Conservation (phyloP, 2,113 vertebrate genomes). For the Nesoenas mayeri region DNA sequence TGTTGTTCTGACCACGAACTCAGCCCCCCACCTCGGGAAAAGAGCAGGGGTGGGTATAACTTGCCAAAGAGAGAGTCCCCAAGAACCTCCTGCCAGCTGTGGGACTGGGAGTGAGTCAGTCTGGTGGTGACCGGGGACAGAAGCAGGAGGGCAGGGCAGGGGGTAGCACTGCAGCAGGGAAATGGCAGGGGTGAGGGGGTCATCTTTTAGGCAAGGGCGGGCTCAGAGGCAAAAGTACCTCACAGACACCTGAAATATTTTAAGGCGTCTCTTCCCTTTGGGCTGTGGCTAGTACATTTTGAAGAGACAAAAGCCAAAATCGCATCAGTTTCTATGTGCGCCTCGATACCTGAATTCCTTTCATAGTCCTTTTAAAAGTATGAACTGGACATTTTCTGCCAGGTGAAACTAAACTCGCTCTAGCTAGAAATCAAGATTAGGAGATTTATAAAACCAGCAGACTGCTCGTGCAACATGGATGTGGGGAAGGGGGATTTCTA, state of each 20-base stretch:
- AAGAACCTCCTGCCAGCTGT: rapidly evolving
- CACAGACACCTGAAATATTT: neutral
- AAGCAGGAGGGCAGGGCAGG: neutral
- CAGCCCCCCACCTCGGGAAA: rapidly evolving
- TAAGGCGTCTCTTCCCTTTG: neutral
- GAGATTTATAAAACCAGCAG: neutral
- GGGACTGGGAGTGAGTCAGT: neutral
- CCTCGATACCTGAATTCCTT: neutral
- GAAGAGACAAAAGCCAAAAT: neutral
- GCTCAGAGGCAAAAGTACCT: neutral
- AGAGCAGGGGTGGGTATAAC: neutral
- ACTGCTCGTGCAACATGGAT: neutral
- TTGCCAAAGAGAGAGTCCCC: neutral
- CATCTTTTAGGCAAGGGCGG: neutral
- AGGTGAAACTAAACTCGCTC: neutral
- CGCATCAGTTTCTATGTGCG: neutral
- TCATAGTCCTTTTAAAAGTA: neutral
- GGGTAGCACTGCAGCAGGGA: neutral
- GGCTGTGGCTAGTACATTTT: neutral
- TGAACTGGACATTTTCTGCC: neutral
- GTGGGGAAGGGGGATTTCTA: neutral
- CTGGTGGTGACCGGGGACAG: neutral
- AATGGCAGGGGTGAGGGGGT: rapidly evolving
- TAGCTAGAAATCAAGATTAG: neutral
- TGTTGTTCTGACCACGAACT: neutral